Base-by-base conservation (phyloP, 2,888 invertebrate species). In the Heteromurus nitidus region DNA sequence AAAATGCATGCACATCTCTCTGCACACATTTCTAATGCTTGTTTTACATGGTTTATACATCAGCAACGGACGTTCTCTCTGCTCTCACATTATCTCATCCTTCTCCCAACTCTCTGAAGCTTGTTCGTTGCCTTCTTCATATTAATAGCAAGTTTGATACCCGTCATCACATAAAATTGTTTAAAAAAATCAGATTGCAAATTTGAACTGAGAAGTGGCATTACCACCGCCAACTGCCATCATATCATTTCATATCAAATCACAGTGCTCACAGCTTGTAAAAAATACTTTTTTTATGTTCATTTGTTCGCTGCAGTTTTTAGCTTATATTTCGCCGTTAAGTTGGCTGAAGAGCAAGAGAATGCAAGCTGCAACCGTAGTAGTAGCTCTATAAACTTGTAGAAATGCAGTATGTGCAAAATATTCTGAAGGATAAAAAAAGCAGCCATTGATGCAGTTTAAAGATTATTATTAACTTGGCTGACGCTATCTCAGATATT, bases 181-280 rank as follows among this genome's bases (percentile, higher is more conserved):
- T 22, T 22, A 55, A 24, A 9, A 55, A 36, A 36, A 36, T 36
- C 55, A 55, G 55, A 55, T 55, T 55, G 24, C 5, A 55, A 20
- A 13, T 9, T 16, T 24, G 20, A 20, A 20, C 20, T 24, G 20
- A 55, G 7, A 24, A 24, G 55, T 55, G 24, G n/a, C 18, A 50
- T 50, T 13, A 50, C 24, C 20, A 55, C 55, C 22, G 24, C 55
- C 55, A 55, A 55, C 55, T 55, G 55, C 55, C 50, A 50, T 55
- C 55, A 24, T 55, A 20, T n/a, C 22, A 24, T 55, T n/a, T n/a
- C n/a, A n/a, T n/a, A n/a, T n/a, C n/a, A n/a, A n/a, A n/a, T n/a
- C n/a, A n/a, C n/a, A n/a, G n/a, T n/a, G n/a, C n/a, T n/a, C 55
- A 55, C 20, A 2, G 7, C 24, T 55, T 55, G 22, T 55, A 20